phyloP scores from a whole-genome alignment of 2,888 invertebrate species.

The Gymnocheta viridis region DNA sequence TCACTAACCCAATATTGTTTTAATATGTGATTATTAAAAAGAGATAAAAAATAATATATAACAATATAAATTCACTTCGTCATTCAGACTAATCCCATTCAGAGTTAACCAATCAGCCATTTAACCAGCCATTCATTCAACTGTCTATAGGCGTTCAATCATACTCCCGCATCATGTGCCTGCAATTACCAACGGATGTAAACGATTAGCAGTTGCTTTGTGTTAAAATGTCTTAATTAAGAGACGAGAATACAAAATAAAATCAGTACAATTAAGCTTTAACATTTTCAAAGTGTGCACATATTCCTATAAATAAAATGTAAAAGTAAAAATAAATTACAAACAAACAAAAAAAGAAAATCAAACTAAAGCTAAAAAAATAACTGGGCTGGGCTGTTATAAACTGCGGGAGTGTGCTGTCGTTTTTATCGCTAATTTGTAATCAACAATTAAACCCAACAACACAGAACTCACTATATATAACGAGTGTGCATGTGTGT shows the following conservation, averaged over 20 bases:
- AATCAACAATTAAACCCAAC: slow-evolving; percentile 78
- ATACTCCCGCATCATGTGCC: slow-evolving; percentile 61
- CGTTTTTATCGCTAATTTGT: slow-evolving; percentile 77
- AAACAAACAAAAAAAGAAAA: background rate
- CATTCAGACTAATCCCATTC: slow-evolving; percentile 45
- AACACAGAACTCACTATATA: slow-evolving; percentile 58
- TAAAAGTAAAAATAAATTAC: slow-evolving; percentile 35
- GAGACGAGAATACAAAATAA: slow-evolving; percentile 57
- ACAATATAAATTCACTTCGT: slow-evolving; percentile 32
- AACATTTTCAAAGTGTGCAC: slow-evolving; percentile 4
- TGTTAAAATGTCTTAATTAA: slow-evolving; percentile 73
- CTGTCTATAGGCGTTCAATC: slow-evolving; percentile 45
- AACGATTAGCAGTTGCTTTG: slow-evolving; percentile 75
- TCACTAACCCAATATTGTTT: slow-evolving; percentile 11
- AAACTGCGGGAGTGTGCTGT: slow-evolving; percentile 70
- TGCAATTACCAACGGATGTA: slow-evolving; percentile 76
- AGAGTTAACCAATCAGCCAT: slow-evolving; percentile 47
- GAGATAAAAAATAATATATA: slow-evolving; percentile 47
- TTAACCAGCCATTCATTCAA: slow-evolving; percentile 28
- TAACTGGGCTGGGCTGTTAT: slow-evolving; percentile 65
- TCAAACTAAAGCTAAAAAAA: no score
- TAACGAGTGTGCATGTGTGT: background rate
- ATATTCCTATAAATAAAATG: slow-evolving; percentile 19
- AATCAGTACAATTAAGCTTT: slow-evolving; percentile 56
- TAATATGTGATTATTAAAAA: slow-evolving; percentile 23